These are phyloP conservation scores for Ptychoptera albimana DNA, from an alignment of 2,888 invertebrate genomes.

Conservation along the genomic window DNA sequence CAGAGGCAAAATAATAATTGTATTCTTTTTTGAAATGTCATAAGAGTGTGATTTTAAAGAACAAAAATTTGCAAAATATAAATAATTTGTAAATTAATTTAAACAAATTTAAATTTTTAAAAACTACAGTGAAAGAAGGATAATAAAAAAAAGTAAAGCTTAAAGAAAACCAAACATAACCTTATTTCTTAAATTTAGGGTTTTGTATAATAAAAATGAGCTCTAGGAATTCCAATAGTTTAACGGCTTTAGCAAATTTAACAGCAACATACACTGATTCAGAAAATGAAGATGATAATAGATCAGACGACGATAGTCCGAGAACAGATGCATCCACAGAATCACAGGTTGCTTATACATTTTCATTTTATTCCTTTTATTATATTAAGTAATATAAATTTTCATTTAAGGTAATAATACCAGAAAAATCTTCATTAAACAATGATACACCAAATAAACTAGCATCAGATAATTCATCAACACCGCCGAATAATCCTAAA, in stretches of 20 bases:
- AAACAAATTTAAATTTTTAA: no score
- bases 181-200: background rate
- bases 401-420: constrained; percentile 14
- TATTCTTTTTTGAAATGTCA: no score
- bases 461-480: constrained; percentile 15
- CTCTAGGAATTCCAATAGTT: constrained; percentile 16
- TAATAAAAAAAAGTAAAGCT: no score
- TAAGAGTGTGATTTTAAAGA: no score
- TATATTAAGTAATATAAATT: background rate
- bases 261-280: constrained; percentile 86
- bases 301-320: constrained; percentile 27
- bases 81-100: no score
- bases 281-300: constrained; percentile 69
- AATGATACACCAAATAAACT: constrained; percentile 28
- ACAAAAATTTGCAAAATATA: no score
- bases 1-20: no score
- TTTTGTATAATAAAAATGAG: constrained; percentile 8
- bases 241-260: constrained; percentile 47
- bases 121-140: no score
- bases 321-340: constrained; percentile 28
- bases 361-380: background rate
- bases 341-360: constrained; percentile 16
- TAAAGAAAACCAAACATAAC: no score
- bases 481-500: constrained; percentile 14
- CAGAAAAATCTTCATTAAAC: constrained; percentile 19